A percentile compares a stretch with the other conserved stretches of the same genome.
Evolutionary conservation across 2,888 invertebrate genomes (phyloP).

Genomic region (Lumbricus terrestris): DNA sequence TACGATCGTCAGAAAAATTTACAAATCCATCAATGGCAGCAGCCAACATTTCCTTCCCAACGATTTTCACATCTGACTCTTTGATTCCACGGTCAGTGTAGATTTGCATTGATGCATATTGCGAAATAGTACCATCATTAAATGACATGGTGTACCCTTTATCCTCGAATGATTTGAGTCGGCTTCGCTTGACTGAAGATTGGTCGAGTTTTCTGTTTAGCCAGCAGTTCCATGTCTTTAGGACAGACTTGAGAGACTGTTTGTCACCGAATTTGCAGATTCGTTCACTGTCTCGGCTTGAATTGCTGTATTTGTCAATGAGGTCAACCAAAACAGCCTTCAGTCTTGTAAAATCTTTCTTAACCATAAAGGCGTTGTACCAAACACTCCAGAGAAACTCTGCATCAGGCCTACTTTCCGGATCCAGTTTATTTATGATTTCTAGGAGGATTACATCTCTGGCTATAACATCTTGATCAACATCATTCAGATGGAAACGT

Average conservation of each 20-base stretch:
- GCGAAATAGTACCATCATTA: neutral
- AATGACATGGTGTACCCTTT: neutral
- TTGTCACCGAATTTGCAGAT: neutral
- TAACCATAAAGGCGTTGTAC: neutral
- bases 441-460: neutral
- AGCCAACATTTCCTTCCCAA: neutral
- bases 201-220: neutral
- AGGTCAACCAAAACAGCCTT: neutral
- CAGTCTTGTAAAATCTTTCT: neutral
- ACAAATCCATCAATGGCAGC: neutral
- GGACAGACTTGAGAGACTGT: neutral
- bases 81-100: neutral
- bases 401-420: neutral
- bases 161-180: neutral
- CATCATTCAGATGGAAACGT: neutral
- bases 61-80: neutral
- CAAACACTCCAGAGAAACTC: neutral
- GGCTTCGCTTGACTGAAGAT: neutral
- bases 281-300: neutral
- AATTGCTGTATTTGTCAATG: neutral
- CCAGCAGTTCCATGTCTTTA: constrained; percentile 3
- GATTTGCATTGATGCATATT: neutral
- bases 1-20: neutral
- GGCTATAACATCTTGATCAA: neutral
- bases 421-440: neutral